Conservation (phyloP, 2,113 vertebrate species). For the Cyprinodon tularosa region DNA sequence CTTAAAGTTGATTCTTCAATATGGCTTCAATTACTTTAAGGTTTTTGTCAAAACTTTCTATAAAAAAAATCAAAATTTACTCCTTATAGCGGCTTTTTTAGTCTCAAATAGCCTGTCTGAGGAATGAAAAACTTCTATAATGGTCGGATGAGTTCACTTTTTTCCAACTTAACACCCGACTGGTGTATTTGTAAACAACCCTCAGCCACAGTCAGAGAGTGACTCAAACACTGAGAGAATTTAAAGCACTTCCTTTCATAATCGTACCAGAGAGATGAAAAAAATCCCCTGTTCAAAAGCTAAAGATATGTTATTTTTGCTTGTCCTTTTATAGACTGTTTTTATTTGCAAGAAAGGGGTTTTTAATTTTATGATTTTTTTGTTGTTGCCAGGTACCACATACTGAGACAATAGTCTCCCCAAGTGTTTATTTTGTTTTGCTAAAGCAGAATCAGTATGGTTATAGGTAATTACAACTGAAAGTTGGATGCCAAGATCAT, state of each 20-base stretch:
- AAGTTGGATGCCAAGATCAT: slow-evolving; percentile 35
- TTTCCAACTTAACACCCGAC: slow-evolving; percentile 8
- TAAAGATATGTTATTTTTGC: background rate
- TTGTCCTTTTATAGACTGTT: background rate
- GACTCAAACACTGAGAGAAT: slow-evolving; percentile 4
- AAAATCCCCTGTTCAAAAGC: slow-evolving; percentile 4
- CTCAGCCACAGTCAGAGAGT: slow-evolving; percentile 2
- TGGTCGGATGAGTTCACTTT: slow-evolving; percentile 11
- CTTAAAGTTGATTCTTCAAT: too few relatives aligned
- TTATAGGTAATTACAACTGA: slow-evolving; percentile 41
- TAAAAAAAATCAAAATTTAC: background rate
- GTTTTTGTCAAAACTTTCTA: too few relatives aligned
- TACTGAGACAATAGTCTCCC: slow-evolving; percentile 26
- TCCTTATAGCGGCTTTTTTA: background rate
- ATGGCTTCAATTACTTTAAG: too few relatives aligned
- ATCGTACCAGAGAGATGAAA: background rate
- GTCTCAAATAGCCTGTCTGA: background rate
- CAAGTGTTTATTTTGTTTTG: slow-evolving; percentile 34
- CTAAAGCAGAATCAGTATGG: slow-evolving; percentile 42
- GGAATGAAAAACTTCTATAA: background rate
- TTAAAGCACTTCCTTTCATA: slow-evolving; percentile 2
- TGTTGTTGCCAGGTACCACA: slow-evolving; percentile 23
- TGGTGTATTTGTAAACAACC: slow-evolving; percentile 17
- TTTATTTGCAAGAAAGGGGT: slow-evolving; percentile 5
- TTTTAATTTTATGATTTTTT: background rate